Evolutionary conservation across 2,888 invertebrate species (phyloP), one percentile per base, ranked within the genome.

Genomic region (Cerastis rubricosa): DNA sequence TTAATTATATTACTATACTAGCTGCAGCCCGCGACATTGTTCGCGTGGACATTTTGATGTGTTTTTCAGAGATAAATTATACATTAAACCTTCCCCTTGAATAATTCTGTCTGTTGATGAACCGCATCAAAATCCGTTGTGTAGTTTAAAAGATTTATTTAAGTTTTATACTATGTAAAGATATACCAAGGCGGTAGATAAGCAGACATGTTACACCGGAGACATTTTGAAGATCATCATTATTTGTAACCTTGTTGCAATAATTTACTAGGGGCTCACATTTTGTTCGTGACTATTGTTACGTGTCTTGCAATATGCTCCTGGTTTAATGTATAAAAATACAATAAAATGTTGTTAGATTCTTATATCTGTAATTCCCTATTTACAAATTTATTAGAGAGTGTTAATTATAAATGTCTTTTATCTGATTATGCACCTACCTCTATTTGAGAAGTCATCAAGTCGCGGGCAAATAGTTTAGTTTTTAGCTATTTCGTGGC

Each of bases 1-100:
- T 14, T 47, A 40, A 63, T 63, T 79, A 79, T 79, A 51, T 45
- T 22, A 47, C 11, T 49, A 77, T 35, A 35, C 35, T 1, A 35
- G 2, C 35, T 35, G 35, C 35, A 2, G 3, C 35, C 35, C 35
- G 35, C 35, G 35, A 35, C 35, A 2, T 35, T 3, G 35, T 35
- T 35, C 35, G 35, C 35, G 1, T 35, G 35, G 35, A 35, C 1
- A 3, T 35, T 35, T 35, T 35, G 35, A 35, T 35, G 35, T 35
- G 35, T 35, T 35, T 35, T 35, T 35, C 35, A 35, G 35, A 35
- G 35, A 35, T 35, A 35, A 35, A 35, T 35, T 35, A 35, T 35
- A 35, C 35, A 35, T 35, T 3, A 35, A 35, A 35, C 35, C 35
- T 35, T 35, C 35, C 35, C 35, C 2, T 35, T 35, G 35, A 35